Evolutionary conservation across 1,140 invertebrate genomes (phyloP), one percentile per base, ranked within the genome.

Genomic region (Druon quercuslanigerum): DNA sequence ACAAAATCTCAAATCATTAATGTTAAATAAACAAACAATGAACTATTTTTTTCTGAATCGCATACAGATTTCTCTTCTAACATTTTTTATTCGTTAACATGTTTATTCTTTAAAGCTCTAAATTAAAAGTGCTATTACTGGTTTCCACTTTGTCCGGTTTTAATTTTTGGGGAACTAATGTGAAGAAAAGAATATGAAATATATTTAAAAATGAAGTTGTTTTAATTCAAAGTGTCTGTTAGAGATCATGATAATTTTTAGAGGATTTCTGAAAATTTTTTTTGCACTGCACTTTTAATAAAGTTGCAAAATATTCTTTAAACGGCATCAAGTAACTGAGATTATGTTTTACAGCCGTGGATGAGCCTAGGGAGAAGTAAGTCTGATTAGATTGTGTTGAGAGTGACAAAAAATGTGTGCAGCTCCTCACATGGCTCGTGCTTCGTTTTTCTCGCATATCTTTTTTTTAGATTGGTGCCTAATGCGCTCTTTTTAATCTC

Each of bases 311-410:
- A 7, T 40, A 40, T 40, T 66, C 46, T 13, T 20, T 40, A 40
- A 40, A 40, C n/a, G 25, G 71, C 76, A 73, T 76, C 71, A 77
- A 79, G 73, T 81, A 83, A 81, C 79, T 46, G 57, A 20, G 71
- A 83, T 89, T 90, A 84, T 88, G 87, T 91, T 90, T 95, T 94
- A 87, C 93, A 96, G 96, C 96, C 90, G 94, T 95, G 91, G 95
- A 96, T 91, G 95, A 96, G 92, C 95, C 95, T 82, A 94, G 94
- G 92, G 95, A 96, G 92, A 96, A 95, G 95, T 96, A 94, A 96
- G 95, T 93, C 85, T 50, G 74, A 82, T 72, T 79, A 71, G 76
- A 82, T 82, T 82, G 81, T 78, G 77, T 76, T 51, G 73, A 72
- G 74, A 81, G 57, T 78, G 75, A 73, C 70, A 76, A 80, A 50